Conservation (phyloP, 1,140 invertebrate genomes). For the Nephila pilipes region DNA sequence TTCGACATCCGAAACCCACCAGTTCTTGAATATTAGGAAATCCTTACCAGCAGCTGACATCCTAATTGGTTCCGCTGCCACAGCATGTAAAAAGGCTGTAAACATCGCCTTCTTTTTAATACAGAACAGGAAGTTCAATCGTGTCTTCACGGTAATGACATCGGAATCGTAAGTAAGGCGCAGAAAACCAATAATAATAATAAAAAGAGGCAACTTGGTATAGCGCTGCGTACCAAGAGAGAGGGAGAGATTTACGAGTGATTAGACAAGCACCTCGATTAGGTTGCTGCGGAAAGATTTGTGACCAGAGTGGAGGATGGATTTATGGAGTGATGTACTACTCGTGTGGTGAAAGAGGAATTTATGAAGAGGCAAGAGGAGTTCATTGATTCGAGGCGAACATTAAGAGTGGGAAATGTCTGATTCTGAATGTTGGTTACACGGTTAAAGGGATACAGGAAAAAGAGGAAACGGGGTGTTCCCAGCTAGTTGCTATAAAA, state of each 20-base stretch:
- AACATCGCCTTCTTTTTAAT: not conserved
- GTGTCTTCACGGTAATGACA: not conserved
- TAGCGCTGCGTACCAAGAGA: not conserved
- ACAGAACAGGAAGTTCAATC: not conserved
- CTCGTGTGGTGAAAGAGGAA: not conserved
- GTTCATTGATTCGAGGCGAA: not conserved
- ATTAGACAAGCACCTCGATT: not conserved
- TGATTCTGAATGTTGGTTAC: not conserved
- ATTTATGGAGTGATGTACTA: not conserved
- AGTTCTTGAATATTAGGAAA: too few relatives aligned
- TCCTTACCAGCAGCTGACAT: not conserved
- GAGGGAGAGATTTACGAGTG: not conserved
- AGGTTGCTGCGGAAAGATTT: not conserved
- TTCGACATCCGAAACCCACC: not conserved
- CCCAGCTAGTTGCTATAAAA: too few relatives aligned
- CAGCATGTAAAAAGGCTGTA: not conserved
- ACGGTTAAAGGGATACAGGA: not conserved
- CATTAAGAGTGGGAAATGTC: not conserved
- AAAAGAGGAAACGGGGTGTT: not conserved
- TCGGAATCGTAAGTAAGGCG: too few relatives aligned
- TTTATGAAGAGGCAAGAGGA: not conserved
- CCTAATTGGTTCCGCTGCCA: not conserved
- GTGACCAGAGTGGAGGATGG: not conserved
- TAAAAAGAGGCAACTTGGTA: not conserved
- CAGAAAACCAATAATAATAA: not conserved